phyloP scores from a whole-genome alignment of 1,140 invertebrate genomes.

The Uloborus diversus region DNA sequence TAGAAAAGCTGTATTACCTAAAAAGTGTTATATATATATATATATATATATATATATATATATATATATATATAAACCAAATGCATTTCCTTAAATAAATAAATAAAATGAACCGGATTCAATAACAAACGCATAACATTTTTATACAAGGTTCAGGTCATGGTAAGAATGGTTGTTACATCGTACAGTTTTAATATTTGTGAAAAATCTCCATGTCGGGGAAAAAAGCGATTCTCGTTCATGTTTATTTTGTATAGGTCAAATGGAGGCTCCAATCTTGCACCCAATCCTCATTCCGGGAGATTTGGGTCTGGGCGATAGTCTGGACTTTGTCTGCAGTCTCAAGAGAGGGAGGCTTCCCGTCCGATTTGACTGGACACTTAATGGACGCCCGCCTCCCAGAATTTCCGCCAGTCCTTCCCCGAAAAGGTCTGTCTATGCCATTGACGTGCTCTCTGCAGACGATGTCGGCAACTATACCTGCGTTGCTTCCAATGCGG shows the following conservation, averaged over 20 bases:
- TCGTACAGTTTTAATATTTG: neutral
- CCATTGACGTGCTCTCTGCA: slow-evolving; percentile 9
- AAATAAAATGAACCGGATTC: slow-evolving; percentile 12
- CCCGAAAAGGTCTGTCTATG: slow-evolving; percentile 1
- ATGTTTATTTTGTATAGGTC: neutral
- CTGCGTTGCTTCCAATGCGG: slow-evolving; percentile 59
- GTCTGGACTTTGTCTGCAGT: neutral
- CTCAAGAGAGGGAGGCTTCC: slow-evolving; percentile 37
- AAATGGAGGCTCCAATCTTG: neutral
- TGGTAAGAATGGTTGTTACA: neutral
- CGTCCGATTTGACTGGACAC: slow-evolving; percentile 9
- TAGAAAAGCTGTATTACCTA: no score
- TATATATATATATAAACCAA: no score
- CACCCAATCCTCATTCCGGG: slow-evolving; percentile 17
- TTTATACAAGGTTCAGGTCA: no score
- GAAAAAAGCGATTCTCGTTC: neutral
- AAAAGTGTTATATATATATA: no score
- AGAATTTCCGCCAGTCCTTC: neutral
- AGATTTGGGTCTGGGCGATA: slow-evolving; percentile 25
- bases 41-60: no score
- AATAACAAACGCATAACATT: neutral
- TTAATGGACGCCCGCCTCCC: neutral
- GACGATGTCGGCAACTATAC: slow-evolving; percentile 61
- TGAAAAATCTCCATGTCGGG: neutral
- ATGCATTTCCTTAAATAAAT: no score